These are phyloP conservation scores for Empidonax alnorum DNA, from an alignment of 2,113 vertebrate species.

Conservation along the genomic window DNA sequence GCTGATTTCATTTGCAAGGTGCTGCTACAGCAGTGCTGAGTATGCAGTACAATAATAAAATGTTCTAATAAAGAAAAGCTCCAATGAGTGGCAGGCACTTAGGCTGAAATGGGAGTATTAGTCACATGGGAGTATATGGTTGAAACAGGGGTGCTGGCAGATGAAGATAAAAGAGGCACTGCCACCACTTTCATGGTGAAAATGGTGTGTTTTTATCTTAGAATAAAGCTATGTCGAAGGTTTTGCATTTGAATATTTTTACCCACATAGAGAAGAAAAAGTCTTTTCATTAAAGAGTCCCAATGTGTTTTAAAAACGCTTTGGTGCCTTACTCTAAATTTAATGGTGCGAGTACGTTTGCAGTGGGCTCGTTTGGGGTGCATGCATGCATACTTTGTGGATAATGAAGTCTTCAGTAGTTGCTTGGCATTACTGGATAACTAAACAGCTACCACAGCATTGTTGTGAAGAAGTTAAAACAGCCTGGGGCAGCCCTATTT, in stretches of 20 bases:
- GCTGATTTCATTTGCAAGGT: not conserved
- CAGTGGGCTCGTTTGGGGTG: conserved; percentile 19
- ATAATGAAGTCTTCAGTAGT: conserved; percentile 50
- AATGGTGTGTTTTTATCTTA: not conserved
- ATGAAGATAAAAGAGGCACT: conserved; percentile 1
- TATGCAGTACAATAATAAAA: conserved; percentile 26
- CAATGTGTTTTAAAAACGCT: conserved; percentile 6
- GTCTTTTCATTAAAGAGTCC: not conserved
- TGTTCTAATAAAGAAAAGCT: conserved; percentile 1
- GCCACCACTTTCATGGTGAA: not conserved
- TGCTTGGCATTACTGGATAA: conserved; percentile 58
- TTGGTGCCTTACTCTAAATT: conserved; percentile 32
- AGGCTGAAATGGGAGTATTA: not conserved
- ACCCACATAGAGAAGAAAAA: not conserved
- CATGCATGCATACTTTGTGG: conserved; percentile 46
- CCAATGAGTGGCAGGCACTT: conserved; percentile 12
- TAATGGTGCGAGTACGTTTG: conserved; percentile 35
- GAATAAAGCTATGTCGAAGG: not conserved
- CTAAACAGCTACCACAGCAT: conserved; percentile 27
- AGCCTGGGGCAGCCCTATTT: conserved; percentile 50
- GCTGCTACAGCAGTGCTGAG: not conserved
- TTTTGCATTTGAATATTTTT: conserved; percentile 7
- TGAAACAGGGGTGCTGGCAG: not conserved
- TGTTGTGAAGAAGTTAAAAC: conserved; percentile 47
- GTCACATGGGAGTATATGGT: not conserved